Evolutionary conservation across 2,113 vertebrate genomes (phyloP).

Genomic region (Prochilodus magdalenae): DNA sequence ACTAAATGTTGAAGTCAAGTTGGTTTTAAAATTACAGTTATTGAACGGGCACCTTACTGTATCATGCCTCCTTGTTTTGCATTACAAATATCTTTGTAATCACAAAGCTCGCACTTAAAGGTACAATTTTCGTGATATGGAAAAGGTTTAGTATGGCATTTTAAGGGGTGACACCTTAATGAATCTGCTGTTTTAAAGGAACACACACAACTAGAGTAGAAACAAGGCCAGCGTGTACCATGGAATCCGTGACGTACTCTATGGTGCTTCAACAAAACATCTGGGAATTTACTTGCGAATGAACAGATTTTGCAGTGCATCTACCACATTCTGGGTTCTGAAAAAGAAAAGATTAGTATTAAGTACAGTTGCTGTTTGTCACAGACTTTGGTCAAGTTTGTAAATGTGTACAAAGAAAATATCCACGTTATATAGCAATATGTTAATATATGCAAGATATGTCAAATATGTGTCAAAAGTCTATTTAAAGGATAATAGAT

Average conservation of each 20-base stretch:
- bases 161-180: not conserved
- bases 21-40: slow-evolving; percentile 10
- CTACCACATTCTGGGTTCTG: not conserved
- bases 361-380: too few species aligned
- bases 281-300: too few species aligned
- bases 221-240: not conserved
- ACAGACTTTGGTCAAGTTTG: too few species aligned
- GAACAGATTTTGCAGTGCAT: not conserved
- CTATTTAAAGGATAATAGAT: too few species aligned
- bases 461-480: too few species aligned
- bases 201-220: slow-evolving; percentile 4
- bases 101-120: slow-evolving; percentile 14
- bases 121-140: not conserved
- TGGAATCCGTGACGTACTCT: not conserved
- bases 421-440: too few species aligned
- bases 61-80: slow-evolving; percentile 7
- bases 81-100: not conserved
- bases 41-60: not conserved
- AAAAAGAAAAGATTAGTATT: not conserved
- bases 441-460: too few species aligned
- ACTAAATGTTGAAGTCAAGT: not conserved
- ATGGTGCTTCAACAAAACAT: slow-evolving; percentile 6
- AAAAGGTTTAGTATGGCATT: slow-evolving; percentile 4
- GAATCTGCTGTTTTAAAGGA: not conserved
- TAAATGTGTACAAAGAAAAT: too few species aligned